These are phyloP conservation scores for silkworm (Bombyx mori) DNA, from an alignment of 1,140 invertebrate genomes.

Conservation along the genomic window ASM3026992v2 NC_085126.1:7907501-7908000, in stretches of 20 bases:
- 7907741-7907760: slow-evolving; percentile 76
- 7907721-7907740: slow-evolving; percentile 90
- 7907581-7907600: slow-evolving; percentile 75
- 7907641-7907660: slow-evolving; percentile 80
- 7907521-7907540: background rate
- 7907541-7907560: background rate
- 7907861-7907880: no score
- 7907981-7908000: no score
- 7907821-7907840: no score
- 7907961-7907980: no score
- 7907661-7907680: slow-evolving; percentile 87
- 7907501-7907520: no score
- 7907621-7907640: slow-evolving; percentile 94
- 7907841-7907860: no score
- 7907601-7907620: slow-evolving; percentile 87
- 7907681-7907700: slow-evolving; percentile 88
- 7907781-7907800: no score
- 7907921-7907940: no score
- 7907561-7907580: slow-evolving; percentile 58
- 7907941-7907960: no score
- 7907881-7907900: no score
- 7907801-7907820: no score
- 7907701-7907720: slow-evolving; percentile 92
- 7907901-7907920: no score
- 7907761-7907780: slow-evolving; percentile 5